phyloP scores from a whole-genome alignment of 2,113 vertebrate genomes.

The Zonotrichia leucophrys region DNA sequence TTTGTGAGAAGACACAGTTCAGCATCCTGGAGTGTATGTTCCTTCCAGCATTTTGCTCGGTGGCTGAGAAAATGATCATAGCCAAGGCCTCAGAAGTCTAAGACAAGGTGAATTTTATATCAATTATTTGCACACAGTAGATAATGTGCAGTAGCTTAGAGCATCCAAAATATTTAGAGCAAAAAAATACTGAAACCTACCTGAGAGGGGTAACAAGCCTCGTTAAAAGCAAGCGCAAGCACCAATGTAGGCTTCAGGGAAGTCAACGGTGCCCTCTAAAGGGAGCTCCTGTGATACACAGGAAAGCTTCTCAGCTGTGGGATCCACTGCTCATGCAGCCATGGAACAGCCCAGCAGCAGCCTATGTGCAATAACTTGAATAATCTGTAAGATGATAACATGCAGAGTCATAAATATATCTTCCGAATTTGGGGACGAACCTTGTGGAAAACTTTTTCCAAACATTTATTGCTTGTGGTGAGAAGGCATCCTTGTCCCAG shows the following conservation, averaged over 20 bases:
- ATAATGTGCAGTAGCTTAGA: neutral
- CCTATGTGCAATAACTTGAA: neutral
- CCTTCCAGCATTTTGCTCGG: neutral
- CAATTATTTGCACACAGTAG: neutral
- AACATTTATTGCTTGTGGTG: neutral
- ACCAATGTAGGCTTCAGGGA: conserved; percentile 6
- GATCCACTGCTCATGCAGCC: neutral
- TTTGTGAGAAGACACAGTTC: neutral
- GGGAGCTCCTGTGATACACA: conserved; percentile 54
- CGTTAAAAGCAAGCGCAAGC: neutral
- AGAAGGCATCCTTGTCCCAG: neutral
- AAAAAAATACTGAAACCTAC: neutral
- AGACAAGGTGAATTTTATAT: neutral
- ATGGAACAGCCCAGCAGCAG: neutral
- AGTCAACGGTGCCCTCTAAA: conserved; percentile 79
- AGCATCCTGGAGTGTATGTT: neutral
- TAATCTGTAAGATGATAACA: neutral
- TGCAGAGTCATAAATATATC: neutral
- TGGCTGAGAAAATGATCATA: neutral
- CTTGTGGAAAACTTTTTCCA: neutral
- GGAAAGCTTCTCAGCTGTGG: neutral
- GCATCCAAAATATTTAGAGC: neutral
- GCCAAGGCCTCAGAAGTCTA: neutral
- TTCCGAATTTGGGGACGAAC: neutral
- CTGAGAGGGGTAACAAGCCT: neutral